Conservation (phyloP, 1,140 invertebrate species). For the Drosophila punjabiensis region DNA sequence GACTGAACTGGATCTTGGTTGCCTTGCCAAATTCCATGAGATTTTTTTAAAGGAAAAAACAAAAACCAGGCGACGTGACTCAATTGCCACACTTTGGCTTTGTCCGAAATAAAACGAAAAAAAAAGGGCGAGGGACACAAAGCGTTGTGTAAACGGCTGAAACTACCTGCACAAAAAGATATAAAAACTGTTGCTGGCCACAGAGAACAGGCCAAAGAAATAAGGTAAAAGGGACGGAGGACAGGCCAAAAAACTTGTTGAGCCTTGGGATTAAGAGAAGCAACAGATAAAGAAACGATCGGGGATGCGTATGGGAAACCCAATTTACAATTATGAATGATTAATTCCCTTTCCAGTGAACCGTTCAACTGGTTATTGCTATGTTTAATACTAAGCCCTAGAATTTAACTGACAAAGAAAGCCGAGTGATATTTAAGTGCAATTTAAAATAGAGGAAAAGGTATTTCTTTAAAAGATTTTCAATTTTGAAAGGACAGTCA, state of each 20-base stretch:
- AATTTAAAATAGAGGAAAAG: neutral
- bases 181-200: slow-evolving; percentile 33
- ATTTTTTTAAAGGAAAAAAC: neutral
- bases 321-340: slow-evolving; percentile 66
- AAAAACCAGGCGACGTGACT: slow-evolving; percentile 45
- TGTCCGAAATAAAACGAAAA: slow-evolving; percentile 27
- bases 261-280: slow-evolving; percentile 33
- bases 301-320: slow-evolving; percentile 29
- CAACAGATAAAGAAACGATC: slow-evolving; percentile 45
- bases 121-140: slow-evolving; percentile 16
- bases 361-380: slow-evolving; percentile 46
- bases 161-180: slow-evolving; percentile 48
- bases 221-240: slow-evolving; percentile 30
- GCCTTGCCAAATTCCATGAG: slow-evolving; percentile 10
- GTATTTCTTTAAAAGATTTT: neutral
- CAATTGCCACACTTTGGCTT: slow-evolving; percentile 63
- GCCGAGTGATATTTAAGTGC: neutral
- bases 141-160: slow-evolving; percentile 28
- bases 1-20: slow-evolving; percentile 1
- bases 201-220: slow-evolving; percentile 26
- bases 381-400: slow-evolving; percentile 33
- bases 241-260: slow-evolving; percentile 48
- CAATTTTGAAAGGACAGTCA: neutral
- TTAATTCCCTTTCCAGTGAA: slow-evolving; percentile 47
- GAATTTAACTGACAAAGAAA: slow-evolving; percentile 7